Base-by-base conservation (phyloP, 2,888 invertebrate species). In the Noctua janthe region DNA sequence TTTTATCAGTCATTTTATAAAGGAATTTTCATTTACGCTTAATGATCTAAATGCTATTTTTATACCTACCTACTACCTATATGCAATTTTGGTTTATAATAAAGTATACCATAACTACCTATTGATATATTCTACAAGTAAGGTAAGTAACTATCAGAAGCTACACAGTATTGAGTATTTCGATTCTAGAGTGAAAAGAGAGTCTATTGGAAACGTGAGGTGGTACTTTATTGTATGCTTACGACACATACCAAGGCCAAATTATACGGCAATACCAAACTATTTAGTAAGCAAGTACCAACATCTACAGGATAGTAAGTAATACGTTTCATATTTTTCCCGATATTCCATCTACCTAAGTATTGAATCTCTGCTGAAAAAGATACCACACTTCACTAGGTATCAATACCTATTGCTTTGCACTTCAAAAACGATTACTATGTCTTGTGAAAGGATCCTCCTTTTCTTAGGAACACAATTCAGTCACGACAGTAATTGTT, bases 101-200 rank as follows among this genome's bases (percentile, higher is more conserved):
- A 62, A n/a, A 62, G 29, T 62, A 29, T 15, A 15, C 6, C 56
- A 59, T n/a, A n/a, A 23, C 56, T 59, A 29, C 7, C 20, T 59
- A 43, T 8, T 7, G 5, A 54, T 17, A 54, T 73, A 77, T 54
- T 29, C 1, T 11, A 17, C 10, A 47, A n/a, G 43, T 54, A 43
- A 54, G n/a, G 20, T 47, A 70, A 8, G 51, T 49, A 39, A 66
- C 17, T 13, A 29, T 39, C 56, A 56, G n/a, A 78, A 15, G 35
- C n/a, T 67, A 17, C 15, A 35, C 35, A 49, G 2, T 64, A 66
- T 43, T 29, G 23, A 17, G 35, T 80, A 39, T 62, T 23, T 78
- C 56, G 56, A 59, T 70, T 70, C 39, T 1, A 70, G 51, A 78
- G 17, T 51, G 39, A 78, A 78, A 71, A 71, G 49, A 49, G 23